Percentiles rank a stretch among this genome's conserved stretches.
These are phyloP conservation scores for Achlya flavicornis DNA, from an alignment of 2,888 invertebrate genomes.

Conservation along the genomic window DNA sequence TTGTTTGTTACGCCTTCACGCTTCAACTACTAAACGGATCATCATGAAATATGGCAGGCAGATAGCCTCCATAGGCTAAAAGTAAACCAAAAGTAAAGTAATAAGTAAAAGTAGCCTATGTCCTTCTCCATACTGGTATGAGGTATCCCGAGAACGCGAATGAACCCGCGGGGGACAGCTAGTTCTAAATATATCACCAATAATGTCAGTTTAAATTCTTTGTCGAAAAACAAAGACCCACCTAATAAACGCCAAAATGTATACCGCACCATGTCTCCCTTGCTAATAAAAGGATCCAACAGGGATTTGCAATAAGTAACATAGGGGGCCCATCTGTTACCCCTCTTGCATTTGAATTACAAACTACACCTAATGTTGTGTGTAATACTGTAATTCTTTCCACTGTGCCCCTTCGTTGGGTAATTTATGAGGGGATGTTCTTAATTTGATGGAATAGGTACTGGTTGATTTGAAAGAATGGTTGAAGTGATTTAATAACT, in stretches of 20 bases:
- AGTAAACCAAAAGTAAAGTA: no score
- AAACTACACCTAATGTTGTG: constrained; percentile 32
- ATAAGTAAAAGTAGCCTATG: no score
- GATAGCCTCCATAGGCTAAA: no score
- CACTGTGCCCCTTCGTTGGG: neutral
- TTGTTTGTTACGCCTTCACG: no score
- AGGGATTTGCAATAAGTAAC: constrained; percentile 25
- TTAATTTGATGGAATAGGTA: neutral
- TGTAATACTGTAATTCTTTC: constrained; percentile 5
- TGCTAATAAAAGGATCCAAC: constrained; percentile 11
- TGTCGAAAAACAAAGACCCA: neutral
- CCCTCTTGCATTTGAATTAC: constrained; percentile 48
- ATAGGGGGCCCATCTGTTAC: constrained; percentile 43
- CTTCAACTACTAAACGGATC: no score
- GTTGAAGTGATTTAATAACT: neutral
- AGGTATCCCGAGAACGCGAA: no score
- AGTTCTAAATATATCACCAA: neutral
- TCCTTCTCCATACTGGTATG: no score
- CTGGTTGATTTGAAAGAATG: neutral
- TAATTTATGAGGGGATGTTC: neutral
- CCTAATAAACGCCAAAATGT: neutral
- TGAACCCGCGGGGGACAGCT: no score
- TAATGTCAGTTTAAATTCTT: neutral
- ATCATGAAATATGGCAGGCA: no score
- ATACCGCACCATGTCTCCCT: constrained; percentile 6